Evolutionary conservation across 1,140 invertebrate genomes (phyloP), one percentile per base, ranked within the genome.

Genomic region (Colletes latitarsis): DNA sequence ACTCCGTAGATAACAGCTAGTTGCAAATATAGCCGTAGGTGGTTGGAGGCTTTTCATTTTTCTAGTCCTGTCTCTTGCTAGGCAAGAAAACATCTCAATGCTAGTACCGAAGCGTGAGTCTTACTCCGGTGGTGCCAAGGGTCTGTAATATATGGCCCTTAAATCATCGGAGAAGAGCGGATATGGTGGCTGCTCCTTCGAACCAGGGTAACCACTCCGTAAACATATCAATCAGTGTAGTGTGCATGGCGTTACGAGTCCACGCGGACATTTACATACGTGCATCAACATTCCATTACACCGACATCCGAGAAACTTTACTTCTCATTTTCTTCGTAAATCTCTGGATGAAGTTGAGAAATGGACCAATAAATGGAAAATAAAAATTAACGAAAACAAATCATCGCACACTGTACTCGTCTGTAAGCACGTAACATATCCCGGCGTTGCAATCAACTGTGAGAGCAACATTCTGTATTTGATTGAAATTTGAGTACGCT

Each of bases 81-180:
- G 81, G 82, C 84, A 80, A 82, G 78, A 87, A 74, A 82, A 91
- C 87, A 87, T 92, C 89, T 90, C 88, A 92, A 93, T 91, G 78
- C 82, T 85, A 81, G 89, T 90, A 90, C 80, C 79, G 66, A 82
- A 81, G 81, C 74, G 83, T 83, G 89, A 89, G 83, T 89, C 67
- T 89, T 79, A 64, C 72, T 69, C 52, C 76, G 67, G 52, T 78
- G 82, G 60, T 85, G 86, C 81, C 83, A 89, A 86, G 88, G 77
- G 83, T 60, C 73, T n/a, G 79, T 92, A 92, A 92, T 92, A 92
- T 92, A 92, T 91, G 90, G 91, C 87, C 89, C 88, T 90, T 92
- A 92, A 92, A 92, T 92, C 91, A 92, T 92, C 89, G 70, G 70
- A 79, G 85, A 88, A 85, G 83, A 90, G 88, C 89, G 88, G 88